A percentile compares a stretch with the other conserved stretches of the same genome.
Conservation (phyloP, 2,797 vertebrate genomes). For the Neoniphon sammara region DNA sequence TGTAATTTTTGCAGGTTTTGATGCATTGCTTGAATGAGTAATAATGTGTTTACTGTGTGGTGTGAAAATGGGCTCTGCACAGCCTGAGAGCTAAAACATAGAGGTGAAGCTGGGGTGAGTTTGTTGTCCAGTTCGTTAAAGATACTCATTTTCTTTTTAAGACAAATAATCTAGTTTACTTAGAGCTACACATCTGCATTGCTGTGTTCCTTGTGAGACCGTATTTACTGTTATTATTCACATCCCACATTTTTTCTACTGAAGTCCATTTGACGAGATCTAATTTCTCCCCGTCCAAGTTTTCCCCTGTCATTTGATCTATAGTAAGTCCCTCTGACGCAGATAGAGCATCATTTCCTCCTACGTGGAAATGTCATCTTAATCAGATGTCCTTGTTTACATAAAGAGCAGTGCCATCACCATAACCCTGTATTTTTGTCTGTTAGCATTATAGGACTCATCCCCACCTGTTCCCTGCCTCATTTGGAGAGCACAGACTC, state of each 20-base stretch:
- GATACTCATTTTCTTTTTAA: background rate
- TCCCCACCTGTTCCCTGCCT: slow-evolving; percentile 23
- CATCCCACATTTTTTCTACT: slow-evolving; percentile 16
- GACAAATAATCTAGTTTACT: background rate
- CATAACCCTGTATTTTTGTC: background rate
- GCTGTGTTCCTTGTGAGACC: background rate
- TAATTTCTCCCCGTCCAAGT: slow-evolving; percentile 18
- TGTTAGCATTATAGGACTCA: slow-evolving; percentile 22
- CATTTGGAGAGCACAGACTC: background rate
- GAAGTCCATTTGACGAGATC: slow-evolving; percentile 29
- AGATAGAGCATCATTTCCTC: slow-evolving; percentile 52
- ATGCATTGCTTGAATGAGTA: too few relatives aligned
- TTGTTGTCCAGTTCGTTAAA: background rate
- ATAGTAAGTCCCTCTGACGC: slow-evolving; percentile 34
- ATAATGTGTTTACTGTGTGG: too few relatives aligned
- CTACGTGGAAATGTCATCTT: slow-evolving; percentile 63
- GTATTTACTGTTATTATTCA: background rate
- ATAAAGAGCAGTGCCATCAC: slow-evolving; percentile 22
- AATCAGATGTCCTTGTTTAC: slow-evolving; percentile 45
- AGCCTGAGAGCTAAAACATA: too few relatives aligned
- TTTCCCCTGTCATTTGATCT: slow-evolving; percentile 55
- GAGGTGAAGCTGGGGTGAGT: too few relatives aligned
- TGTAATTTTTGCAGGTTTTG: too few relatives aligned
- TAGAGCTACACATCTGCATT: background rate
- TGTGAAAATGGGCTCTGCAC: too few relatives aligned